Conservation (phyloP, 2,113 vertebrate genomes). For the Ammodytes dubius region DNA sequence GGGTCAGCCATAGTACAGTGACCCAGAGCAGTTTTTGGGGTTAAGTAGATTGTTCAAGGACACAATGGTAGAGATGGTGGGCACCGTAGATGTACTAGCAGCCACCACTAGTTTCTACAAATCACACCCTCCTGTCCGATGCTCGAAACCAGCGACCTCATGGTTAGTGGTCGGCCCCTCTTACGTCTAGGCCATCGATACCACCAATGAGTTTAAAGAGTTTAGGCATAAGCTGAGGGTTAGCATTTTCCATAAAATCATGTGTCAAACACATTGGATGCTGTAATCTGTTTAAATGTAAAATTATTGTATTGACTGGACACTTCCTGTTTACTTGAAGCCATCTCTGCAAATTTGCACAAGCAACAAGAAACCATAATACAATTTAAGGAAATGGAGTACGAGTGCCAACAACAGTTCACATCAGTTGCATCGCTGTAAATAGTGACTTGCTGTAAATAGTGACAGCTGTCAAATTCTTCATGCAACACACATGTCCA, state of each 20-base stretch:
- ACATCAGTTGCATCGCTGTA: slow-evolving; percentile 18
- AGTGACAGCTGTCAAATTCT: slow-evolving; percentile 29
- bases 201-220: not conserved
- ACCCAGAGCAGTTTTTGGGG: no score
- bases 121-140: no score
- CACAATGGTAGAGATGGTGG: no score
- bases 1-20: no score
- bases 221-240: not conserved
- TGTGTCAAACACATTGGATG: not conserved
- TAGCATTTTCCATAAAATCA: not conserved
- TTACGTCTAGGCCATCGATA: no score
- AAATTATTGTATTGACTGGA: slow-evolving; percentile 1
- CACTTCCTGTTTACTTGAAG: slow-evolving; percentile 26
- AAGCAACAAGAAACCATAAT: slow-evolving; percentile 18
- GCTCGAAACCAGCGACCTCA: no score
- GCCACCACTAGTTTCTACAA: no score
- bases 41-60: no score
- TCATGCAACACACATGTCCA: not conserved
- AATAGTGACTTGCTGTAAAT: slow-evolving; percentile 36
- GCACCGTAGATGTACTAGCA: no score
- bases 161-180: no score
- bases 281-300: not conserved
- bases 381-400: slow-evolving; percentile 28
- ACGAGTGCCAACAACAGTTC: slow-evolving; percentile 21
- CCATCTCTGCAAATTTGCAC: not conserved